These are phyloP conservation scores for Saccostrea echinata DNA, from an alignment of 1,140 invertebrate genomes.

Conservation along the genomic window DNA sequence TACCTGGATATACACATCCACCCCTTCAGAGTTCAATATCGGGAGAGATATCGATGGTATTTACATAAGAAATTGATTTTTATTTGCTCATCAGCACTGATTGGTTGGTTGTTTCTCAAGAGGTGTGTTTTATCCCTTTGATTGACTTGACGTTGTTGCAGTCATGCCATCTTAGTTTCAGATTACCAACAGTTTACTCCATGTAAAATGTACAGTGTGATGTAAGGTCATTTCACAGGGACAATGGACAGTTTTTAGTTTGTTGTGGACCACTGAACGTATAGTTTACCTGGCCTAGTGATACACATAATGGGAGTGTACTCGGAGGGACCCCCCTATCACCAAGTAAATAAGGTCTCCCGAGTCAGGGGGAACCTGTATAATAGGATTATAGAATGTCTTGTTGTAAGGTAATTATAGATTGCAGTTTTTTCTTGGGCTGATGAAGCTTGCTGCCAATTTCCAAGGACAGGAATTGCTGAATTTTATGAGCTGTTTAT, in stretches of 20 bases:
- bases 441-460: neutral
- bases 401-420: slow-evolving; percentile 7
- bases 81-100: neutral
- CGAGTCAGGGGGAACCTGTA: neutral
- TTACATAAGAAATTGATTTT: slow-evolving; percentile 36
- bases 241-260: slow-evolving; percentile 14
- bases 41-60: neutral
- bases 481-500: neutral
- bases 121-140: neutral
- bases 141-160: neutral
- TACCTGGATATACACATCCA: neutral
- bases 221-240: neutral
- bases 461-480: neutral
- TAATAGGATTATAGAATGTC: neutral
- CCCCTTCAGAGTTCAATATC: slow-evolving; percentile 10
- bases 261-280: neutral
- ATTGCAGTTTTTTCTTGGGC: neutral
- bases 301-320: slow-evolving; percentile 27
- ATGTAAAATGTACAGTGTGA: slow-evolving; percentile 26
- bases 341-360: slow-evolving; percentile 17
- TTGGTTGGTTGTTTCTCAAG: neutral
- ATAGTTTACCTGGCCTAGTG: neutral
- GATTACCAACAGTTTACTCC: slow-evolving; percentile 5
- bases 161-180: neutral
- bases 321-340: neutral